Evolutionary conservation across 2,113 vertebrate species (phyloP).

Genomic region (Sterrhoptilus dennistouni): DNA sequence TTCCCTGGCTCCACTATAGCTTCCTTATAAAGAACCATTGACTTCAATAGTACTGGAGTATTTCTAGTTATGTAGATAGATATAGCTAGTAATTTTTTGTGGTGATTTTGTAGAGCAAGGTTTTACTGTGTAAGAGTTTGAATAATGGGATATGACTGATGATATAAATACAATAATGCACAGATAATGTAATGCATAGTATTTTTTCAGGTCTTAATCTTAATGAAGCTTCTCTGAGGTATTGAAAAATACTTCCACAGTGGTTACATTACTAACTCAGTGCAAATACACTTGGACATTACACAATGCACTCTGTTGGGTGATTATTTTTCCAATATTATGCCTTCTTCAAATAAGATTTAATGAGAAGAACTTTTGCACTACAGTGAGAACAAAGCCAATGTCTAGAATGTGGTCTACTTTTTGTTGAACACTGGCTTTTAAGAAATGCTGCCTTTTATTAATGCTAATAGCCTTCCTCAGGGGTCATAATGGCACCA

Average conservation of each 20-base stretch:
- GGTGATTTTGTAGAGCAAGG: not conserved
- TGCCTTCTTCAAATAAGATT: not conserved
- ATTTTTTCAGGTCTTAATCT: not conserved
- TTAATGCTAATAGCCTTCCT: not conserved
- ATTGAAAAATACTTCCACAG: not conserved
- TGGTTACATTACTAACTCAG: not conserved
- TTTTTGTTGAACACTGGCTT: not conserved
- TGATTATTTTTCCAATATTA: not conserved
- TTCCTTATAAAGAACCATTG: not conserved
- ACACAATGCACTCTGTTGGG: not conserved
- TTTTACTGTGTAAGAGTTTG: not conserved
- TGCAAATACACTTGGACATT: not conserved
- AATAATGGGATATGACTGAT: not conserved
- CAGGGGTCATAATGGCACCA: not conserved
- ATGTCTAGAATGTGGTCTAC: not conserved
- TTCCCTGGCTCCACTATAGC: not conserved
- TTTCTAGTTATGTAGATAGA: not conserved
- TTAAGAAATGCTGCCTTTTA: not conserved
- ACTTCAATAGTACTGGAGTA: not conserved
- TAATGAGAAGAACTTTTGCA: not conserved
- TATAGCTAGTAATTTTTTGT: not conserved
- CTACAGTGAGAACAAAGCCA: not conserved
- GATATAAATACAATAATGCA: not conserved
- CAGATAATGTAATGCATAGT: fast-evolving
- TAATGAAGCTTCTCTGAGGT: not conserved